A percentile compares a stretch with the other conserved stretches of the same genome.
phyloP scores from a whole-genome alignment of 2,113 vertebrate species.

The Octodon degus region DNA sequence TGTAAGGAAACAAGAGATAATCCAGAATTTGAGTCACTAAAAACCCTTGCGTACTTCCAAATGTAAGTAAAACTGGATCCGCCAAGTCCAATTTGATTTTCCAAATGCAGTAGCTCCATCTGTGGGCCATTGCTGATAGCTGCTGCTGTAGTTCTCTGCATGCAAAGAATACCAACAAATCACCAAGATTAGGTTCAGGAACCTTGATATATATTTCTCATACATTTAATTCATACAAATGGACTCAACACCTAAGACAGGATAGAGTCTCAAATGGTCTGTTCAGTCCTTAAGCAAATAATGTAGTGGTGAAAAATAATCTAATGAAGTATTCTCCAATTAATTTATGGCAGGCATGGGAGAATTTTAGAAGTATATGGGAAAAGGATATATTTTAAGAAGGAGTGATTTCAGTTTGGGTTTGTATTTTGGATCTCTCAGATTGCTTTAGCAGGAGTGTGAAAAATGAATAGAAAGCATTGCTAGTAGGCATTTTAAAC shows the following conservation, averaged over 20 bases:
- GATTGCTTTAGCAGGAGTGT: conserved; percentile 79
- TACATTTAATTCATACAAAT: conserved; percentile 62
- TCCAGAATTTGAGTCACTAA: neutral
- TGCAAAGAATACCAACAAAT: conserved; percentile 1
- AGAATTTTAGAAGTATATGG: conserved; percentile 74
- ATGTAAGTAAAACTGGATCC: conserved; percentile 7
- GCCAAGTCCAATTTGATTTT: neutral
- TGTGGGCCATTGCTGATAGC: conserved; percentile 52
- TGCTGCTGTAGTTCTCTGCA: neutral
- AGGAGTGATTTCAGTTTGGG: conserved; percentile 77
- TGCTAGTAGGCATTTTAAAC: neutral
- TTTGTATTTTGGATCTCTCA: conserved; percentile 75
- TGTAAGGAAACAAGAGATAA: conserved; percentile 1
- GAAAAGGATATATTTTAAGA: conserved; percentile 76
- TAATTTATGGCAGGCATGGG: conserved; percentile 76
- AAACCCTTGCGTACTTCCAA: conserved; percentile 1
- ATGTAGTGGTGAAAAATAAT: conserved; percentile 77
- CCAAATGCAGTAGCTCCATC: conserved; percentile 62
- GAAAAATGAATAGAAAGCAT: conserved; percentile 8
- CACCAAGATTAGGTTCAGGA: conserved; percentile 9
- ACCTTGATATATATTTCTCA: neutral
- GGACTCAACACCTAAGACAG: conserved; percentile 32
- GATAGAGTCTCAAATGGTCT: conserved; percentile 15
- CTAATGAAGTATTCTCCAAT: conserved; percentile 71
- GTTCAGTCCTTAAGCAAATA: conserved; percentile 68